Conservation (phyloP, 2,797 vertebrate species). For the Galagoides demidoff region DNA sequence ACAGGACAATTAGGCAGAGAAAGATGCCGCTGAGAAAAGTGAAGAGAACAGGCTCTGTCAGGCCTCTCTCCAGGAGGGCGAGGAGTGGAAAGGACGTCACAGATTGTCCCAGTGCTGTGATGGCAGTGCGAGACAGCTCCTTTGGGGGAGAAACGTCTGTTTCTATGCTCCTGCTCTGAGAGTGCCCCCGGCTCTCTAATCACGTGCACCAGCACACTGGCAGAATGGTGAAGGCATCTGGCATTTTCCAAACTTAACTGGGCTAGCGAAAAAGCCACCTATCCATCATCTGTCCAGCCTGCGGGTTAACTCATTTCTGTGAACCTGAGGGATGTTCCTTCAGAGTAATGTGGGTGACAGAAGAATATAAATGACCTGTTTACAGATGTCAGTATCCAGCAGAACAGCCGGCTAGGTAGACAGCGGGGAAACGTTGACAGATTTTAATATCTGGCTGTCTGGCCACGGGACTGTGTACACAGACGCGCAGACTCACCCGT, state of each 20-base stretch:
- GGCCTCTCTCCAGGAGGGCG: not conserved
- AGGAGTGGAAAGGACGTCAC: not conserved
- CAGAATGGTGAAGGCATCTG: not conserved
- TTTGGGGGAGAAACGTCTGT: not conserved
- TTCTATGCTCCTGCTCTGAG: not conserved
- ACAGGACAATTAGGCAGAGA: constrained; percentile 21
- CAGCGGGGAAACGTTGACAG: not conserved
- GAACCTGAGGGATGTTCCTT: constrained; percentile 66
- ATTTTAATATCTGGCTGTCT: constrained; percentile 67
- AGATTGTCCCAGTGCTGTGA: fast-evolving
- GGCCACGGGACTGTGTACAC: not conserved
- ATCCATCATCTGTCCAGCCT: constrained; percentile 69
- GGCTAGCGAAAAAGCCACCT: constrained; percentile 28
- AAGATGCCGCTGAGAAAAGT: not conserved
- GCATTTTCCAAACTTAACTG: constrained; percentile 31
- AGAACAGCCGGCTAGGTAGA: constrained; percentile 16
- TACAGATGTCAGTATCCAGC: constrained; percentile 45
- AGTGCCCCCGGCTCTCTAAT: not conserved
- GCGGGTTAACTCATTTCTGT: constrained; percentile 75
- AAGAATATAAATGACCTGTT: constrained; percentile 79
- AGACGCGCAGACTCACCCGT: not conserved
- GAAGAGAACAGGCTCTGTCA: not conserved
- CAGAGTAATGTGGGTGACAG: constrained; percentile 58
- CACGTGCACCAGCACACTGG: not conserved
- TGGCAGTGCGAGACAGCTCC: not conserved